A percentile compares a stretch with the other conserved stretches of the same genome.
Evolutionary conservation across 2,888 invertebrate species (phyloP).

Genomic region (Drosophila melanosoma): DNA sequence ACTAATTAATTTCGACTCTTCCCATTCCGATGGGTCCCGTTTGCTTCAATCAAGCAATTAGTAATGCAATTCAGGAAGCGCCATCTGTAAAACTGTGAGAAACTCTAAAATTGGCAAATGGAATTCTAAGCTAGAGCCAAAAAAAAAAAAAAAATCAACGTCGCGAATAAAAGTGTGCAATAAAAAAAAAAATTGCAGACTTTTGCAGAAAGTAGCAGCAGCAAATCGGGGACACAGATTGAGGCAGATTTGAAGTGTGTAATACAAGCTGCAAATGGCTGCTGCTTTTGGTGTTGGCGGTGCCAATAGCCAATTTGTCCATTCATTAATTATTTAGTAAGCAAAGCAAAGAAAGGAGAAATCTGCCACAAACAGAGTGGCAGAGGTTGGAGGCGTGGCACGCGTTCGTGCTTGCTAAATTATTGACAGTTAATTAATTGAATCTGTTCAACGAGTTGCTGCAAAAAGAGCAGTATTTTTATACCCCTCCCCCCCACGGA

Average conservation of each 20-base stretch:
- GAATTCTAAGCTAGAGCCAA: slow-evolving; percentile 39
- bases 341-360: slow-evolving; percentile 43
- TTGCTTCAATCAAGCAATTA: slow-evolving; percentile 53
- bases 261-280: slow-evolving; percentile 1
- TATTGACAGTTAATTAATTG: slow-evolving; percentile 77
- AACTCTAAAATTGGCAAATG: slow-evolving; percentile 10
- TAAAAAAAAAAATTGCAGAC: slow-evolving; percentile 25
- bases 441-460: slow-evolving; percentile 69
- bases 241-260: slow-evolving; percentile 22
- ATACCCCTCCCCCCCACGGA: too few species aligned
- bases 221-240: slow-evolving; percentile 7
- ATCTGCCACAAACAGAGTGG: slow-evolving; percentile 24
- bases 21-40: not conserved
- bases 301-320: slow-evolving; percentile 75
- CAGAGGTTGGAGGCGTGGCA: slow-evolving; percentile 20
- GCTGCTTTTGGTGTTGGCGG: slow-evolving; percentile 1
- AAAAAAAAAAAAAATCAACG: slow-evolving; percentile 58
- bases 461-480: slow-evolving; percentile 24
- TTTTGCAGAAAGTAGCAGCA: not conserved
- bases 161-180: slow-evolving; percentile 37
- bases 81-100: slow-evolving; percentile 25
- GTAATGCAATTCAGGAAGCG: slow-evolving; percentile 69
- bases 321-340: slow-evolving; percentile 75
- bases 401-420: slow-evolving; percentile 49
- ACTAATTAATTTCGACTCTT: not conserved